phyloP scores from a whole-genome alignment of 2,888 invertebrate species.

The Drosophila infuscata region DNA sequence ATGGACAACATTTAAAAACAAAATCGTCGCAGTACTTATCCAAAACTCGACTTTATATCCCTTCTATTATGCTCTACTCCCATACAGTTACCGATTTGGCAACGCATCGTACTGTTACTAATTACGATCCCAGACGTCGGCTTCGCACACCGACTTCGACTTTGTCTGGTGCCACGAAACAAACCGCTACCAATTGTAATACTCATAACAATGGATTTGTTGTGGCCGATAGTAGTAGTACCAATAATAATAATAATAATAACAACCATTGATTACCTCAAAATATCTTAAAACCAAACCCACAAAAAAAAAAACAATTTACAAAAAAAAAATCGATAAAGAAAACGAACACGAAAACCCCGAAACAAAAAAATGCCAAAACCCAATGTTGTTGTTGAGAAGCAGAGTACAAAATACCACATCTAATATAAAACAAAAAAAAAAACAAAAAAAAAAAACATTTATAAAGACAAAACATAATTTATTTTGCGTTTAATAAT shows the following conservation, averaged over 20 bases:
- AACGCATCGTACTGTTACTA: constrained; percentile 77
- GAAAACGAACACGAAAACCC: constrained; percentile 14
- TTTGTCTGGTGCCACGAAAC: constrained; percentile 70
- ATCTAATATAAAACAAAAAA: constrained; percentile 23
- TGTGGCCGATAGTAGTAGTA: constrained; percentile 83
- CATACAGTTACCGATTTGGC: constrained; percentile 83
- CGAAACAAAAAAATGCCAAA: constrained; percentile 36
- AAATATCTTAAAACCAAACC: constrained; percentile 34
- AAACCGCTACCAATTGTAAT: constrained; percentile 62
- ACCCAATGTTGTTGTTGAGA: constrained; percentile 44
- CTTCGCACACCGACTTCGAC: constrained; percentile 70
- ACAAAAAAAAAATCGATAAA: constrained; percentile 10
- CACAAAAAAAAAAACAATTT: constrained; percentile 6
- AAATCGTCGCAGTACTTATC: constrained; percentile 44
- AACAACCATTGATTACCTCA: constrained; percentile 60
- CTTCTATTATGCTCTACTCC: constrained; percentile 82
- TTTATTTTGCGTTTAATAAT: constrained; percentile 75
- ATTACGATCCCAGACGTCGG: constrained; percentile 83
- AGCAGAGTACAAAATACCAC: constrained; percentile 52
- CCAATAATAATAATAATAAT: constrained; percentile 59
- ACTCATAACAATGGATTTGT: constrained; percentile 80
- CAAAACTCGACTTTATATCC: constrained; percentile 68
- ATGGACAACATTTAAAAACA: constrained; percentile 30
- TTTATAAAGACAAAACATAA: constrained; percentile 65
- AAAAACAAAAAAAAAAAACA: constrained; percentile 26